Evolutionary conservation across 2,888 invertebrate genomes (phyloP), one percentile per base, ranked within the genome.

Genomic region (Drosophila tanythrix): DNA sequence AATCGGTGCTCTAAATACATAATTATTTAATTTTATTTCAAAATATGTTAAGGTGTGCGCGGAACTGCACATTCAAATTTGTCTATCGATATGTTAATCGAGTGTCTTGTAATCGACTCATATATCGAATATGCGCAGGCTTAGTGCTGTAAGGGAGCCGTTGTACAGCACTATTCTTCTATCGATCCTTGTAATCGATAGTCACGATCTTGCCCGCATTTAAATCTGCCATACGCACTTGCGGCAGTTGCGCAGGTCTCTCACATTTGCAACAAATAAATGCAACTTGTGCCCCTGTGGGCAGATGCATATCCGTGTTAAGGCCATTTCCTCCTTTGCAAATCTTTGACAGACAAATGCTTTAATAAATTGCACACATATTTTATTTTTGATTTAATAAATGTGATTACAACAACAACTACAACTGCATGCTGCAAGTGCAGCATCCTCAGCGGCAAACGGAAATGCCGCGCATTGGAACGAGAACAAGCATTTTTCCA

Each of bases 391-490:
- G 81, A 89, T 84, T 75, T 75, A 86, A 88, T 81, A 88, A 79
- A 89, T 68, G 76, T 70, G 81, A 84, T 88, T 29, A 52, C 62
- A 59, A 60, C 36, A 21, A 50, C 56, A 35, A 61, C 53, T 61
- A 50, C 56, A 35, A 61, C 53, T 61, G 46, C n/a, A 35, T 25
- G 46, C 50, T 52, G 56, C 67, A 64, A 52, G 36, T 21, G 64
- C 67, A 69, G 72, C 86, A 80, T 86, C 82, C 83, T 83, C 70
- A 63, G 65, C 57, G 70, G 46, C 71, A 63, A 83, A 75, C 89
- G 84, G 84, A 85, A 85, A 85, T 85, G 84, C 84, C 84, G 76
- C 76, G 82, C 89, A 85, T 88, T 83, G 82, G 74, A 79, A 65
- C 68, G 25, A 46, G 15, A 81, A 81, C 61, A 77, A 83, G 64